Base-by-base conservation (phyloP, 2,113 vertebrate species). In the Acinonyx jubatus region DNA sequence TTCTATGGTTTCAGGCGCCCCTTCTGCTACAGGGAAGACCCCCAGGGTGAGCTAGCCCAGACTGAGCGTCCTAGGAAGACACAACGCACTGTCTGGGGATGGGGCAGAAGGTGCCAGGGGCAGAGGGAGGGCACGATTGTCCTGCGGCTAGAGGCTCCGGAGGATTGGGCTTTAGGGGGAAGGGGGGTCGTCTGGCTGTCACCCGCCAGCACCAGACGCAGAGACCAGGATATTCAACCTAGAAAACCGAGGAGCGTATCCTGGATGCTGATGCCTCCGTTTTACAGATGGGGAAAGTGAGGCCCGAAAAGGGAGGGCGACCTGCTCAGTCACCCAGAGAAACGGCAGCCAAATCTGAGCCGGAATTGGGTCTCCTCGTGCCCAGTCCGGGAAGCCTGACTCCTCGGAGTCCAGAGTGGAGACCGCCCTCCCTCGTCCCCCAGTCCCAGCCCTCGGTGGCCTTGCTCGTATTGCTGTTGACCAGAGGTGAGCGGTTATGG, bases 271-370 rank as follows among this genome's bases (percentile, higher is more conserved):
- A 55, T 13, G 4, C 7, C 36, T 91, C 81, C 27, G 4, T 38
- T 94, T 89, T 73, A 78, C 33, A 68, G 55, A 66, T 55, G 15
- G 45, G 2, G 31, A 94, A 92, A 97, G 12, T 48, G 91, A 86
- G 45, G 48, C 65, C 52, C 71, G 74, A 29, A 36, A 8, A 68
- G 68, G 9, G 21, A 57, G 82, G 23, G 16, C 9, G 4, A 65
- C 65, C 16, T 55, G 23, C 16, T 55, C 76, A 68, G 63, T 87
- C 52, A 50, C 61, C n/a, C 73, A 38, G 82, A 69, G 12, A 88
- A 73, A n/a, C 0, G 16, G 41, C n/a, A 74, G 36, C 29, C 25
- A 73, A 76, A 76, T 65, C 50, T 2, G 33, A 71, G 29, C 33
- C 83, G 33, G 55, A 66, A 45, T 29, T 2, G 0, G 10, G 38